Evolutionary conservation across 1,140 invertebrate genomes (phyloP).

Genomic region (Leptinotarsa defecta): DNA sequence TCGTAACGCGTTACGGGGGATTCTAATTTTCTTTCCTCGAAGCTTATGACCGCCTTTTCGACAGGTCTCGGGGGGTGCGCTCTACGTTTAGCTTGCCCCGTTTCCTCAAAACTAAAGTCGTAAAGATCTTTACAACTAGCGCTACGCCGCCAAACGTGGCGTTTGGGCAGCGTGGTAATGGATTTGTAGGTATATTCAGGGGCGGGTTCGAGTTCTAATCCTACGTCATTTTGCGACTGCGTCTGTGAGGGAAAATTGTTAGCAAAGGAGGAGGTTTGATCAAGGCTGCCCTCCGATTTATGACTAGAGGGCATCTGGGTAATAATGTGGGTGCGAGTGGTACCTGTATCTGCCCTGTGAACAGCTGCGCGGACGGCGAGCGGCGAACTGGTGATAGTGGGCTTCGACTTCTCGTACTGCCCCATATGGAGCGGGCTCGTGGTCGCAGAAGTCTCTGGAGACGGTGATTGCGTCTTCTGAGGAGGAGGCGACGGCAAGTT

Average conservation of each 20-base stretch:
- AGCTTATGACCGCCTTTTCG: constrained; percentile 43
- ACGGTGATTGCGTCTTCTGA: constrained; percentile 56
- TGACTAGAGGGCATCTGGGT: constrained; percentile 55
- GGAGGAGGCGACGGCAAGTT: constrained; percentile 56
- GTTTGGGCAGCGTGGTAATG: constrained; percentile 53
- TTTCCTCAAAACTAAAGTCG: constrained; percentile 72
- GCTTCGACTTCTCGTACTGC: constrained; percentile 9
- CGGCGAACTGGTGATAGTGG: constrained; percentile 43
- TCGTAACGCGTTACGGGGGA: constrained; percentile 78
- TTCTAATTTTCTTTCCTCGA: constrained; percentile 64
- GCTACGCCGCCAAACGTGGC: constrained; percentile 72
- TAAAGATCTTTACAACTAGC: constrained; percentile 79
- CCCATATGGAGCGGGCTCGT: constrained; percentile 49
- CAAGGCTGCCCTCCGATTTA: constrained; percentile 49
- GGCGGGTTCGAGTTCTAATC: constrained; percentile 41
- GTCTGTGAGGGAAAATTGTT: constrained; percentile 53
- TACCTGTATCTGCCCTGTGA: constrained; percentile 57
- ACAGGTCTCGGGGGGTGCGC: constrained; percentile 48
- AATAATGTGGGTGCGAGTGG: constrained; percentile 49
- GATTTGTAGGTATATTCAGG: constrained; percentile 39
- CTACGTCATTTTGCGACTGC: constrained; percentile 52
- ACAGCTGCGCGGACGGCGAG: constrained; percentile 56
- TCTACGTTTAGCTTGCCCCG: constrained; percentile 64
- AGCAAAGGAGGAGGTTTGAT: constrained; percentile 39
- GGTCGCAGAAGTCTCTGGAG: constrained; percentile 54